Base-by-base conservation (phyloP, 37 sponge, comb jelly and placozoan genomes). In the Ephydatia muelleri region DNA sequence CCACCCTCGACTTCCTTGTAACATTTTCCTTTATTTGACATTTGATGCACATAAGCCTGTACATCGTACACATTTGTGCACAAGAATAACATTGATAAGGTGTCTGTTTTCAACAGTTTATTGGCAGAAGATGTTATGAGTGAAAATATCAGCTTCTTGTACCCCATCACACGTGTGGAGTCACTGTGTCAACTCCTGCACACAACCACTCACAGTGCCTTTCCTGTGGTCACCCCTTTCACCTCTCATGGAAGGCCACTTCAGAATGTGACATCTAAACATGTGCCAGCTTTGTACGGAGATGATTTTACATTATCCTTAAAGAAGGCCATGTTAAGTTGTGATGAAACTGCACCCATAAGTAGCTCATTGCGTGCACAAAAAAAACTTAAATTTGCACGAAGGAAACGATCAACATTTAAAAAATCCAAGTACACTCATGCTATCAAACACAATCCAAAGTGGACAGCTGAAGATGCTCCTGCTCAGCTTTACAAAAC, bases 111-210 rank as follows among this genome's bases (percentile, higher is more conserved):
- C 6, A 0, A 2, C 79, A 95, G 91, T 71, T 39, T 96, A 19
- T 37, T 76, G 32, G 97, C 97, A 28, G 77, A 70, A 35, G 94
- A 96, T 47, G 81, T 96, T 80, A 93, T 96, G 97, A 87, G 81
- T 47, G 71, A 79, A 0, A 84, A 67, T 19, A 73, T 92, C 66
- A 76, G 75, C 70, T 93, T 86, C 80, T 28, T 93, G 35, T 93
- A 86, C 73, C 93, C 93, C 37, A 83, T 88, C 80, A 93, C 89
- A 25, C 67, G 85, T 0, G 91, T 93, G 27, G 64, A 70, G 0
- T 82, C 84, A 31, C 74, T 93, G 30, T 87, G 72, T 48, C 32
- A 80, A 1, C 76, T 84, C 14, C 87, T 93, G 5, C 83, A 84
- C 5, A 79, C 90, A 36, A 95, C 93, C 25, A 78, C 75, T 12